A percentile compares a stretch with the other conserved stretches of the same genome.
Evolutionary conservation across 2,113 vertebrate species (phyloP).

Genomic region (Heliornis fulica): DNA sequence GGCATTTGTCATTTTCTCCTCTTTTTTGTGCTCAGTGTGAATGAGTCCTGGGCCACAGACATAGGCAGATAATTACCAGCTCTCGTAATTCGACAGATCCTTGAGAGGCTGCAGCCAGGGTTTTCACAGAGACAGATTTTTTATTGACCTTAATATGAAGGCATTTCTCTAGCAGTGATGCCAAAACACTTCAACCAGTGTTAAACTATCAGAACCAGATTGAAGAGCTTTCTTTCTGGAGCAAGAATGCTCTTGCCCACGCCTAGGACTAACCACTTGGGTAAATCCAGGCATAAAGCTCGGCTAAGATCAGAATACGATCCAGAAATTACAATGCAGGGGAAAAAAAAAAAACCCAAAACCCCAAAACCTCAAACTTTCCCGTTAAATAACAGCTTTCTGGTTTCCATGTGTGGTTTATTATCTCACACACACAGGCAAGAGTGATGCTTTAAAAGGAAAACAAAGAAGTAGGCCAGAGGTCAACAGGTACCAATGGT

Average conservation of each 20-base stretch:
- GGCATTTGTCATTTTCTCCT: background rate
- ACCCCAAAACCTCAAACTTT: background rate
- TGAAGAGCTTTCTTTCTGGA: rapidly evolving
- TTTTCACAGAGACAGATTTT: background rate
- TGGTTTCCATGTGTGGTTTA: background rate
- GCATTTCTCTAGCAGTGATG: background rate
- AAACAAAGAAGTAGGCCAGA: background rate
- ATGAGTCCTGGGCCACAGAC: background rate
- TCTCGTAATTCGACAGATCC: background rate
- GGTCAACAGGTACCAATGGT: background rate
- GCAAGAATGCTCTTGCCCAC: background rate
- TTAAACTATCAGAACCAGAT: background rate
- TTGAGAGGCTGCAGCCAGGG: background rate
- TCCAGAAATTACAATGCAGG: background rate
- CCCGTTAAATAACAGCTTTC: background rate
- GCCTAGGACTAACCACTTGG: background rate
- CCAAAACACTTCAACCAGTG: background rate
- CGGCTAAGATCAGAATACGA: background rate
- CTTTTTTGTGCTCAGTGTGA: background rate
- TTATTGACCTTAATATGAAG: background rate
- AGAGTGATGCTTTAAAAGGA: background rate
- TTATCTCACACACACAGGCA: background rate
- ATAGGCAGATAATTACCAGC: background rate
- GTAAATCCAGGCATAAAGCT: background rate
- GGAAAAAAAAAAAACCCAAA: background rate